These are phyloP conservation scores for Solenopsis invicta DNA, from an alignment of 1,140 invertebrate genomes.

Conservation along the genomic window DNA sequence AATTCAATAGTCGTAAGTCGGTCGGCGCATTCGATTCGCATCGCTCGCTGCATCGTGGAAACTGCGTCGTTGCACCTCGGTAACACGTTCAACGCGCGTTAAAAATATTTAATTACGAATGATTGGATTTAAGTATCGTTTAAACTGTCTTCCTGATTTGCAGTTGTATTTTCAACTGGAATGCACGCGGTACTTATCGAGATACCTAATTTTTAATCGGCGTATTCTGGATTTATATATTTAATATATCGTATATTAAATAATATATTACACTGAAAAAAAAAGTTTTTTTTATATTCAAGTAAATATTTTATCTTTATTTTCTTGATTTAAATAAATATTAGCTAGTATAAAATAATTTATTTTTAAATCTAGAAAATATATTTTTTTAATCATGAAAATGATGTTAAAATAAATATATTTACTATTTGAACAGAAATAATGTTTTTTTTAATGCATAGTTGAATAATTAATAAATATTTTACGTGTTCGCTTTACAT, in stretches of 20 bases:
- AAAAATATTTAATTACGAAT: background rate
- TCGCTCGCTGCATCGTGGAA: background rate
- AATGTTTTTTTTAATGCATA: background rate
- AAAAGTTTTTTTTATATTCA: too few relatives aligned
- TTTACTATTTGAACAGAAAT: too few relatives aligned
- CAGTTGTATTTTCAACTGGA: background rate
- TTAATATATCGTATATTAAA: too few relatives aligned
- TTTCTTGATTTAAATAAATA: too few relatives aligned
- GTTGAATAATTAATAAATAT: background rate
- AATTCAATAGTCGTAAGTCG: slow-evolving; percentile 31
- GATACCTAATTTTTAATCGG: background rate
- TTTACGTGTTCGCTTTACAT: background rate
- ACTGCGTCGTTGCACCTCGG: background rate
- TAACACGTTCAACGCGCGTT: background rate
- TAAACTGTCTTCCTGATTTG: background rate
- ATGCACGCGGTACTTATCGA: background rate
- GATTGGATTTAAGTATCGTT: background rate
- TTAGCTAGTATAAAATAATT: too few relatives aligned
- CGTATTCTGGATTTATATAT: too few relatives aligned
- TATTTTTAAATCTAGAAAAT: too few relatives aligned
- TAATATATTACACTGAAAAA: too few relatives aligned
- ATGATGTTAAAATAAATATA: too few relatives aligned
- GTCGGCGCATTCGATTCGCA: background rate
- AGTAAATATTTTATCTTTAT: too few relatives aligned
- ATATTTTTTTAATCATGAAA: too few relatives aligned